Base-by-base conservation (phyloP, 1,140 invertebrate species). In the Homalodisca vitripennis region DNA sequence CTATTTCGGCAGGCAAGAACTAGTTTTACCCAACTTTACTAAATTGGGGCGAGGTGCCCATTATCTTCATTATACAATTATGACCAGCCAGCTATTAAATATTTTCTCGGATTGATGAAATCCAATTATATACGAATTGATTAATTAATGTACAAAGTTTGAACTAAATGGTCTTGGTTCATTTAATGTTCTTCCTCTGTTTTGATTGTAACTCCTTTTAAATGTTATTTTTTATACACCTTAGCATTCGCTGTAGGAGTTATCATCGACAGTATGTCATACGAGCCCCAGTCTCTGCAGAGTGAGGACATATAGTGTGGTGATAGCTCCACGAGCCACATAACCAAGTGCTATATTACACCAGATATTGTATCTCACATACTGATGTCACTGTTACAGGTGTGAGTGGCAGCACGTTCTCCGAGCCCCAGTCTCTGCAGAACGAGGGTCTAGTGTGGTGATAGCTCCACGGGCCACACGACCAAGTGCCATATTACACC, bases 301-400 rank as follows among this genome's bases (percentile, higher is more conserved):
- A 90, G 86, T 80, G 88, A 89, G 78, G 86, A 86, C n/a, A n/a
- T 66, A 82, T 89, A 74, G 88, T 88, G 81, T 89, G 88, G 88
- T 90, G 74, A 75, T 73, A 69, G 29, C 27, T 26, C 22, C 55
- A 60, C 24, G 31, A 20, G 3, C 27, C 22, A 24, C 57, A 27
- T 1, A 22, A 64, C 51, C 27, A n/a, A 65, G 41, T 64, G 70
- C 67, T 41, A 55, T 53, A 62, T 62, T 60, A n/a, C 55, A 27
- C 55, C 14, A 26, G 26, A 26, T 60, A 60, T 26, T 60, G 55
- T 60, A n/a, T n/a, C 14, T 51, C 48, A 20, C 3, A 51, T 51
- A 51, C n/a, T 51, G 2, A 10, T 68, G 71, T 70, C 29, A 24
- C 55, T 70, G 71, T 73, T 71, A 41, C 72, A 75, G 82, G 82